Conservation (phyloP, 2,888 invertebrate species). For the Phragmatobia fuliginosa region DNA sequence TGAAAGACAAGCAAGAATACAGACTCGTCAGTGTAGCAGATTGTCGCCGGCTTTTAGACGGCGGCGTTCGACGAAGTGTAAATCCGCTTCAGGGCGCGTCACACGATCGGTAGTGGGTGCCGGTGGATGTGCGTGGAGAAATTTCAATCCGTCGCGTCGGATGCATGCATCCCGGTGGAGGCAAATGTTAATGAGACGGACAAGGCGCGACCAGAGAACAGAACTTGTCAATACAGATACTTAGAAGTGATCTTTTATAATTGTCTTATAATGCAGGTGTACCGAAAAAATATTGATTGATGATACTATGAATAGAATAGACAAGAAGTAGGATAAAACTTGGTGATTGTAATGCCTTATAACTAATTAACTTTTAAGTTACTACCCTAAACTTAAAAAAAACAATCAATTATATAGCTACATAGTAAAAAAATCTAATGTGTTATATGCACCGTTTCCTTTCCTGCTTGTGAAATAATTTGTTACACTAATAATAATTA, state of each 20-base stretch:
- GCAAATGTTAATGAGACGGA: constrained; percentile 77
- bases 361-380: not conserved
- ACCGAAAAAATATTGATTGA: constrained; percentile 28
- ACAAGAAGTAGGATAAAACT: not conserved
- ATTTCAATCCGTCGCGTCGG: constrained; percentile 67
- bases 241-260: constrained; percentile 49
- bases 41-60: constrained; percentile 36
- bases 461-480: not conserved
- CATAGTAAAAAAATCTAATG: not conserved
- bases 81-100: constrained; percentile 72
- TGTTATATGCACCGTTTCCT: not conserved
- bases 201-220: constrained; percentile 51
- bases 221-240: constrained; percentile 51
- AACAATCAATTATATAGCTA: not conserved
- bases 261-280: constrained; percentile 19
- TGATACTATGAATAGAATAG: constrained; percentile 10
- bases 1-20: constrained; percentile 45
- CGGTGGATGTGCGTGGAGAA: constrained; percentile 74
- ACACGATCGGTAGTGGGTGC: constrained; percentile 58
- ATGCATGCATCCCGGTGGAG: constrained; percentile 65
- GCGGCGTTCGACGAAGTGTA: constrained; percentile 62
- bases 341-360: no score
- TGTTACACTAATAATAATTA: not conserved
- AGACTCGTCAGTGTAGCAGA: constrained; percentile 42
- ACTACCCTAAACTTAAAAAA: not conserved